Conservation (phyloP, 2,888 invertebrate genomes). For the Thyatira batis region DNA sequence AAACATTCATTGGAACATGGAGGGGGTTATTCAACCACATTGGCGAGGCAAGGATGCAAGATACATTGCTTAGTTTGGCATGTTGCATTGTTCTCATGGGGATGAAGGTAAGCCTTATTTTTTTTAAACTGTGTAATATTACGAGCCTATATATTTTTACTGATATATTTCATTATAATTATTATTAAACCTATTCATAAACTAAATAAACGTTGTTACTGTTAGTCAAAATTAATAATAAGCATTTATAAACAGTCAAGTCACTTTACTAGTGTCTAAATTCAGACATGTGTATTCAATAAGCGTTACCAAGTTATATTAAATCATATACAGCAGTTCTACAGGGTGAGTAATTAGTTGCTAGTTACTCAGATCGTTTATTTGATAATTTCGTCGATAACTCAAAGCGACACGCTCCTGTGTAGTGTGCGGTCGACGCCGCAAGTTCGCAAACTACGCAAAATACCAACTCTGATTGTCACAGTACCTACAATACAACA, state of each 20-base stretch:
- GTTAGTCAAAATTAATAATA: neutral
- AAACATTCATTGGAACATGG: constrained; percentile 84
- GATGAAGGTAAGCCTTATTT: constrained; percentile 80
- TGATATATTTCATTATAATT: too few species aligned
- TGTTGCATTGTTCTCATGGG: constrained; percentile 83
- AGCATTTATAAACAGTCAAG: neutral
- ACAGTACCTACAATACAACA: constrained; percentile 7
- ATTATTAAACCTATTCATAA: too few species aligned
- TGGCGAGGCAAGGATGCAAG: constrained; percentile 78
- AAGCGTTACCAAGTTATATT: neutral
- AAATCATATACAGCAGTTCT: neutral
- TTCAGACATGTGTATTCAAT: neutral
- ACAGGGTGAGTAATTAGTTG: neutral
- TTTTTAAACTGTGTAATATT: neutral
- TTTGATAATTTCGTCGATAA: constrained; percentile 42
- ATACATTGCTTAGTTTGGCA: constrained; percentile 83
- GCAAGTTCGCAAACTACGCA: constrained; percentile 41
- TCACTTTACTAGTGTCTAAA: neutral
- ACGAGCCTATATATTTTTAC: too few species aligned
- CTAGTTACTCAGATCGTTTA: constrained; percentile 7
- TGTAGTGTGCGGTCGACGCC: constrained; percentile 24
- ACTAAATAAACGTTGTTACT: too few species aligned
- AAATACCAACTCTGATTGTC: constrained; percentile 40
- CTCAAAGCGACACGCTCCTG: constrained; percentile 34
- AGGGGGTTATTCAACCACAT: constrained; percentile 79